Percentiles rank a stretch among this genome's conserved stretches.
Evolutionary conservation across 2,113 vertebrate species (phyloP).

Genomic region (Dasypus novemcinctus): DNA sequence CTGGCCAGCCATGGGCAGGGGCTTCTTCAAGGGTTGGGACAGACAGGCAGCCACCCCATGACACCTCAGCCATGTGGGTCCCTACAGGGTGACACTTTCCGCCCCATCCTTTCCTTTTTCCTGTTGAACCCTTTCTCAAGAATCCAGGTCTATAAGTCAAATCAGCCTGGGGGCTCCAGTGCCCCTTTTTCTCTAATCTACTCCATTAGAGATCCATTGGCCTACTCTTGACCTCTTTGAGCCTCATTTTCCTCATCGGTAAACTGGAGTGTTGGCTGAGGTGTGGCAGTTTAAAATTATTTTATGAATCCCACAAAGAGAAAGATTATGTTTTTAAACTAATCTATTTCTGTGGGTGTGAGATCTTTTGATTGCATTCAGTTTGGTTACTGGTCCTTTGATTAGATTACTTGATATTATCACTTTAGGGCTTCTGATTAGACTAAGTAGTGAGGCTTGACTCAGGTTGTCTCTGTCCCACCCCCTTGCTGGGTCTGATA

Average conservation of each 20-base stretch:
- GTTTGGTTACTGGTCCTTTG: too few species aligned
- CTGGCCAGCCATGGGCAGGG: not conserved
- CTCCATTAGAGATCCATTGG: not conserved
- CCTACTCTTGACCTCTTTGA: not conserved
- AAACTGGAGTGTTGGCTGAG: not conserved
- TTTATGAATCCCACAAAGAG: too few species aligned
- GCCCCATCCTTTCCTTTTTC: not conserved
- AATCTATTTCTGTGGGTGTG: too few species aligned
- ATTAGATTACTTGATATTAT: too few species aligned
- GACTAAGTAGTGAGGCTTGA: too few species aligned
- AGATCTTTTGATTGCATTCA: too few species aligned
- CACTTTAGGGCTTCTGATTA: too few species aligned
- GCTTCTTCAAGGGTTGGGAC: not conserved
- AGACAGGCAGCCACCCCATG: not conserved
- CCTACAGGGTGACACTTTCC: not conserved
- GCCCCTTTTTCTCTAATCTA: fast-evolving
- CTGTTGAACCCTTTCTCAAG: not conserved
- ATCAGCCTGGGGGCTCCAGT: not conserved
- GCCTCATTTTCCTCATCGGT: not conserved
- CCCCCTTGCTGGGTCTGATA: too few species aligned
- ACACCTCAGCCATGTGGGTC: fast-evolving
- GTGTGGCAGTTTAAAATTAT: too few species aligned
- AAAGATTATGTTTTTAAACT: too few species aligned
- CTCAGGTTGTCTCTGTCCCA: too few species aligned
- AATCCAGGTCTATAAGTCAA: not conserved